Percentiles rank a stretch among this genome's conserved stretches.
Conservation (phyloP, 2,113 vertebrate species). For the Hemicordylus capensis region DNA sequence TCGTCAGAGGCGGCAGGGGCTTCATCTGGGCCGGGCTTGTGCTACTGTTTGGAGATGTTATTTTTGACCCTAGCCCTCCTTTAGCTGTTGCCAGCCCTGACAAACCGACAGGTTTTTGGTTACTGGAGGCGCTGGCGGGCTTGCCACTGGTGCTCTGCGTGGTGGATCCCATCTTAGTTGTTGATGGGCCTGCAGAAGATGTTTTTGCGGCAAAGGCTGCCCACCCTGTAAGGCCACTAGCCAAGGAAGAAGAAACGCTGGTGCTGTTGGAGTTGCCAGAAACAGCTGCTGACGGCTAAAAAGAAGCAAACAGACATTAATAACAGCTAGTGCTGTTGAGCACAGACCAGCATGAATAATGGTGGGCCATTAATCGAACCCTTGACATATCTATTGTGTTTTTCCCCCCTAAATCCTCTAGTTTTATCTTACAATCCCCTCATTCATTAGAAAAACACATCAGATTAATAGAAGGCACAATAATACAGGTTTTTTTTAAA, state of each 20-base stretch:
- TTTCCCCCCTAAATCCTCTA: too few species aligned
- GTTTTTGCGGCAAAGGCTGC: constrained; percentile 96
- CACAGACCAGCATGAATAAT: background rate
- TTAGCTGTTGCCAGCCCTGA: constrained; percentile 86
- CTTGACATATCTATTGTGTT: too few species aligned
- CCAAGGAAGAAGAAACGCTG: constrained; percentile 81
- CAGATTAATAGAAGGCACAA: constrained; percentile 3
- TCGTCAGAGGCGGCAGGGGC: constrained; percentile 87
- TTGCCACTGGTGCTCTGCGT: constrained; percentile 81
- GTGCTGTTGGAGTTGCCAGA: constrained; percentile 84
- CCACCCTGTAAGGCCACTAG: constrained; percentile 94
- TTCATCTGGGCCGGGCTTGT: constrained; percentile 80
- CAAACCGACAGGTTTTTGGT: constrained; percentile 88
- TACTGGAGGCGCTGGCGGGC: constrained; percentile 76
- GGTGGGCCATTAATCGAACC: background rate
- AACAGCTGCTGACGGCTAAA: constrained; percentile 82
- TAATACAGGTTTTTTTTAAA: constrained; percentile 23
- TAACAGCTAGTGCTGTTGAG: constrained; percentile 15
- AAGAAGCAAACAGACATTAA: constrained; percentile 59
- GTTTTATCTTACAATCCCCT: background rate
- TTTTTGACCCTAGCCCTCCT: constrained; percentile 83
- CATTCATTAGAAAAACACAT: constrained; percentile 19
- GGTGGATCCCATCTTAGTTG: constrained; percentile 85
- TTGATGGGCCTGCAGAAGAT: constrained; percentile 80
- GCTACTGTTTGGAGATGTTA: constrained; percentile 72